Evolutionary conservation across 1,140 invertebrate species (phyloP), one percentile per base, ranked within the genome.

Genomic region (Papilio polyxenes): DNA sequence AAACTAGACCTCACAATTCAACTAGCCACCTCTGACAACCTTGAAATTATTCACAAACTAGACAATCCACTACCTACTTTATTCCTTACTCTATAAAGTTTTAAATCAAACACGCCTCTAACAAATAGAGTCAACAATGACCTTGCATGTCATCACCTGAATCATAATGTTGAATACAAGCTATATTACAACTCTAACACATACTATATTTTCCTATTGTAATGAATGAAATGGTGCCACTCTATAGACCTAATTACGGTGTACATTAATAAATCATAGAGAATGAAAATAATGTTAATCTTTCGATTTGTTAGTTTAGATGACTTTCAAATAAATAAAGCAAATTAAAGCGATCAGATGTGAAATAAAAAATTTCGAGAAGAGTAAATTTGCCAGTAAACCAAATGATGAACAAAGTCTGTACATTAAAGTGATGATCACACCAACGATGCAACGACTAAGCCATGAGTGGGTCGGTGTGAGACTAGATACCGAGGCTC

Each of bases 381-480:
- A 92, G 91, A 92, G 84, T 84, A 86, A 69, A 86, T 87, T 88
- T 86, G 86, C 86, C 83, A 86, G 87, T 87, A 88, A 92, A 90
- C 88, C 90, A 89, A 92, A 88, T 88, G 88, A 91, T 93, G 90
- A 87, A 87, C 81, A 86, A 91, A 84, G 86, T 87, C 89, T 92
- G 88, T 93, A 93, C 92, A 93, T 87, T 89, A 81, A 90, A 88
- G 88, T 90, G 88, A 91, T 92, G 90, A 82, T 89, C 89, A 94
- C 93, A 93, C 88, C 90, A 86, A 93, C 87, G 87, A 94, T 94
- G 92, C 84, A 89, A 91, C 89, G 84, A 92, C 92, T 90, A 94
- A 94, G 93, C 92, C 92, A 92, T 92, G 92, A 89, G 89, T 89
- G 89, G 89, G 87, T 88, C 87, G 83, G 86, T 89, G 91, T 92